Evolutionary conservation across 2,797 vertebrate species (phyloP), one percentile per base, ranked within the genome.

Genomic region (Bradypodion pumilum): DNA sequence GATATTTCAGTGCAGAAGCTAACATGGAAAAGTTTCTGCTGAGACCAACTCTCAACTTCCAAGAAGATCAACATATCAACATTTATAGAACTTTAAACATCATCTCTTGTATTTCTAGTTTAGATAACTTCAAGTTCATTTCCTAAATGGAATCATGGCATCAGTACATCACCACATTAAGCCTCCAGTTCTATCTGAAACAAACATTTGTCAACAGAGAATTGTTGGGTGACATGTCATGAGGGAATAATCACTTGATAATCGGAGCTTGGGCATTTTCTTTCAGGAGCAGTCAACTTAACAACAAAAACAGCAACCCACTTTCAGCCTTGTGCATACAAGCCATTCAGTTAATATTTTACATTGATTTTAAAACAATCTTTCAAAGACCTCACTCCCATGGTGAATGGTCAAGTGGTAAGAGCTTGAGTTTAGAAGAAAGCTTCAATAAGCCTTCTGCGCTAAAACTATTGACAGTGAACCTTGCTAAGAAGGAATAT

Each of bases 371-470:
- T 7, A 10, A 16, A 69, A 5, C n/a, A 35, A 4, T 4, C 0
- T n/a, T n/a, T 19, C 29, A 1, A 37, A 7, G 4, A 29, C 32
- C 27, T n/a, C 10, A n/a, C 23, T 19, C 52, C 46, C 29, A 0
- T 49, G 0, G 1, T 0, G 0, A 15, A 0, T 0, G 1, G 0
- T 1, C 2, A 0, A 0, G 0, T 1, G 16, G 3, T 3, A 1
- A 74, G 62, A 21, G 35, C 9, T 42, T 59, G 5, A 65, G 32
- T 65, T 79, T 40, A 8, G 68, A 77, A 29, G 2, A 0, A 29
- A 0, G 0, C 19, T 10, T 4, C 1, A 16, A 69, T 5, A 1
- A 0, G 19, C 5, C 27, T 19, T 65, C 23, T 52, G 66, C n/a
- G 52, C 29, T 63, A 78, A 63, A 37, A 1, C 29, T 2, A 0